Conservation (phyloP, 2,113 vertebrate species). For the Saiga tatarica region DNA sequence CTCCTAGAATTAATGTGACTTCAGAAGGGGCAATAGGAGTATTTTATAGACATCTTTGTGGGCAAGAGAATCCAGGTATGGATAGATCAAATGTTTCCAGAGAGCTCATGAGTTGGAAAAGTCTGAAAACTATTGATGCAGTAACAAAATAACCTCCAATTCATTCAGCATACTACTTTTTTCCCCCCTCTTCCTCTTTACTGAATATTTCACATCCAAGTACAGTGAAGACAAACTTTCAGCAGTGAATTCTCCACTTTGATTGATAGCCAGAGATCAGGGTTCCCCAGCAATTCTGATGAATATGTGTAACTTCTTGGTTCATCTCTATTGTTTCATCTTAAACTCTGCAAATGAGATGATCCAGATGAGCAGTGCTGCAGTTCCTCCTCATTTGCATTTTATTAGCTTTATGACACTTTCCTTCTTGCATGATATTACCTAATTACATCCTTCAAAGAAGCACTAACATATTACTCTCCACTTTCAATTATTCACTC, state of each 20-base stretch:
- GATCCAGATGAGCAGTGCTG: conserved; percentile 57
- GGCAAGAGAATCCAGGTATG: conserved; percentile 1
- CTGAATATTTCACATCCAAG: not conserved
- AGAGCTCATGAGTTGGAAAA: not conserved
- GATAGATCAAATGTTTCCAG: not conserved
- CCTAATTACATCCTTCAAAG: conserved; percentile 75
- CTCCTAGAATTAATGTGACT: not conserved
- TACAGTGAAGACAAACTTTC: not conserved
- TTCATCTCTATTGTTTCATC: conserved; percentile 62
- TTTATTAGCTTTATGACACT: conserved; percentile 70
- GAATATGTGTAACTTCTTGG: not conserved
- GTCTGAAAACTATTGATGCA: not conserved
- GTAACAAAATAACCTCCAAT: not conserved
- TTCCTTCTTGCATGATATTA: conserved; percentile 70
- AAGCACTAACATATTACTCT: conserved; percentile 50
- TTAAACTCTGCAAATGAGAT: conserved; percentile 63
- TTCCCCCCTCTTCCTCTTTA: not conserved
- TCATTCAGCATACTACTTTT: not conserved
- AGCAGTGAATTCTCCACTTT: not conserved
- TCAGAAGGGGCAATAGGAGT: not conserved
- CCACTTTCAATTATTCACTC: conserved; percentile 75
- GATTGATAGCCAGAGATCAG: conserved; percentile 50
- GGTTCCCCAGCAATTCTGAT: not conserved
- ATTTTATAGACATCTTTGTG: conserved; percentile 3
- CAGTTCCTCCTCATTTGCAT: conserved; percentile 62